Evolutionary conservation across 2,113 vertebrate species (phyloP).

Genomic region (Columba janthina): DNA sequence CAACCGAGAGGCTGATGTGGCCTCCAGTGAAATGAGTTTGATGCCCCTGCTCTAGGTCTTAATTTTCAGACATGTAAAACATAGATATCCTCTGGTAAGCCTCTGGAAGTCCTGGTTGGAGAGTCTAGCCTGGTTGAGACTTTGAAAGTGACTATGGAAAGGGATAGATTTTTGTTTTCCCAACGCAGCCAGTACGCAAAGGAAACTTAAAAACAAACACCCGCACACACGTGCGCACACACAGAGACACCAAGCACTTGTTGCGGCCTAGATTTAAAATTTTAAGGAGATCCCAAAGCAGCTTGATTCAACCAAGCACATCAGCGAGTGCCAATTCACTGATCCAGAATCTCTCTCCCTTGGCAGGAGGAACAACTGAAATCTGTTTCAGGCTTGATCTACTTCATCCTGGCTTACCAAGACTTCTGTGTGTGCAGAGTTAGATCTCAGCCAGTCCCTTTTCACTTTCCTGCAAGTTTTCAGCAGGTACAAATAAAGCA

Average conservation of each 20-base stretch:
- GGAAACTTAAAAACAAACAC: not conserved
- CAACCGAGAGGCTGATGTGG: too few relatives aligned
- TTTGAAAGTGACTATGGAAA: not conserved
- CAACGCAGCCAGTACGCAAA: not conserved
- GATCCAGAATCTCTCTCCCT: not conserved
- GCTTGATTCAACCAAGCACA: not conserved
- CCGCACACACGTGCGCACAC: accelerated
- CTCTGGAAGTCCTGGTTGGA: not conserved
- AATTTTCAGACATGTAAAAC: not conserved
- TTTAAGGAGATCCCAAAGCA: not conserved
- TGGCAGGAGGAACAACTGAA: not conserved
- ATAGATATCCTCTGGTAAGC: not conserved
- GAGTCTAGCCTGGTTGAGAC: not conserved
- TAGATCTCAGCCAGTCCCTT: not conserved
- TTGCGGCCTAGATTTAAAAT: not conserved
- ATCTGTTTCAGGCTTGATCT: not conserved
- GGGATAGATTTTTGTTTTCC: not conserved
- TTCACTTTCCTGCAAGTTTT: not conserved
- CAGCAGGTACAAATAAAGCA: not conserved
- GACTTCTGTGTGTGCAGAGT: not conserved
- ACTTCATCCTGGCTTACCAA: not conserved
- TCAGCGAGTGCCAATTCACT: not conserved
- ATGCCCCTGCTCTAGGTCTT: not conserved
- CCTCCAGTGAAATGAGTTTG: too few relatives aligned
- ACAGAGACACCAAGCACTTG: not conserved